Evolutionary conservation across 2,888 invertebrate species (phyloP), one percentile per base, ranked within the genome.

Genomic region (Pedicia rivosa): DNA sequence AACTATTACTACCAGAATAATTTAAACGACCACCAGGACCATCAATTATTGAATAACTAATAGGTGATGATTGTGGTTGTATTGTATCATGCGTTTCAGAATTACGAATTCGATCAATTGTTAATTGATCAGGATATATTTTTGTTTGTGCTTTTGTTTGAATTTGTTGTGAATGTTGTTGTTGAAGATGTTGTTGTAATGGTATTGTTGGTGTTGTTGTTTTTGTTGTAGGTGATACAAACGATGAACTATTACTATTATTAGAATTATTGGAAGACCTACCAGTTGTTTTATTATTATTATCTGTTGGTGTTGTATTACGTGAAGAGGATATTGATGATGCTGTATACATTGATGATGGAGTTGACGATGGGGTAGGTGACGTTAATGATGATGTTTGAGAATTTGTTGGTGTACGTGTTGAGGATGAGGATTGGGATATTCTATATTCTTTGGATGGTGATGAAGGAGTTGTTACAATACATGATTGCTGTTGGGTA

Each of bases 81-180:
- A 35, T 26, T 25, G 15, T 26, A 7, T 10, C 26, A 37, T 26
- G 64, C 10, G 49, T 46, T 36, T 48, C 49, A 24, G 40, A 48
- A 31, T 39, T 44, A 41, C 55, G 50, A 40, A 53, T 48, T 4
- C 16, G 10, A 16, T 14, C 20, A 35, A 26, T 35, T 26, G 35
- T 12, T 35, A 25, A 14, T 35, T 16, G 15, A 51, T 81, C 81
- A 38, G 79, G 76, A 57, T 81, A 81, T 48, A 77, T 72, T 65
- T 82, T 82, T 47, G 76, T 70, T 63, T 80, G 78, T 45, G 78
- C 76, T 62, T 82, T 81, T 42, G 78, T 75, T 59, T 79, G 79
- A 47, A 78, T 71, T 41, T 59, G 59, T 49, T 63, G 15, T 15
- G 33, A 16, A 47, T 40, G 24, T 42, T 35, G 46, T 45, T 40